These are phyloP conservation scores for Drosophila simulans DNA, from an alignment of 1,140 invertebrate species.

Conservation along the genomic window DNA sequence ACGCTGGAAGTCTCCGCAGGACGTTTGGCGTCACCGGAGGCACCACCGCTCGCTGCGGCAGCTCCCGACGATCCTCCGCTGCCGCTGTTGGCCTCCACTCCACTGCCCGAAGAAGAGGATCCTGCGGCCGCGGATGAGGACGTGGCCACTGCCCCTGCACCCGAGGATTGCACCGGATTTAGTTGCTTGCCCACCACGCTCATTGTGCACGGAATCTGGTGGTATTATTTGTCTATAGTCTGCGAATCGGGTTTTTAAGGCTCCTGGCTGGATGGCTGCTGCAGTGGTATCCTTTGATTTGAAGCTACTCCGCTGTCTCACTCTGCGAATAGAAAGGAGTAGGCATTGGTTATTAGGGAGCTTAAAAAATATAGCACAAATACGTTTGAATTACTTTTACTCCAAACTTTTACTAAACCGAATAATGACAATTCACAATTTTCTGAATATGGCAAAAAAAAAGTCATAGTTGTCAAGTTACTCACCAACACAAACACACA, in stretches of 20 bases:
- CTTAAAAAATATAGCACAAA: too few relatives aligned
- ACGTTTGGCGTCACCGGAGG: slow-evolving; percentile 35
- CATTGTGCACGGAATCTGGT: slow-evolving; percentile 29
- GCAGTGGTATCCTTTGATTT: slow-evolving; percentile 6
- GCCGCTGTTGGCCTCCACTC: slow-evolving; percentile 12
- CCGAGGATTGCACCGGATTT: slow-evolving; percentile 63
- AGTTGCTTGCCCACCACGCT: slow-evolving; percentile 76
- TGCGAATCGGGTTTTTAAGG: slow-evolving; percentile 19
- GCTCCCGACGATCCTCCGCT: slow-evolving; percentile 8
- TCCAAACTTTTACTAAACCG: too few relatives aligned
- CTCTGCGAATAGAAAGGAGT: background rate
- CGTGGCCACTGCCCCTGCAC: slow-evolving; percentile 20
- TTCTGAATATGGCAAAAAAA: too few relatives aligned
- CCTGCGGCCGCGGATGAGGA: slow-evolving; percentile 12
- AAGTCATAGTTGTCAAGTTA: background rate
- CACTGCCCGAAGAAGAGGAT: slow-evolving; percentile 4
- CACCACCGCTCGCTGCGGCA: slow-evolving; percentile 12
- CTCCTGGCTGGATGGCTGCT: slow-evolving; percentile 20
- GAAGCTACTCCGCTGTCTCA: slow-evolving; percentile 14
- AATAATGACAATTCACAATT: too few relatives aligned
- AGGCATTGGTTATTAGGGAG: too few relatives aligned
- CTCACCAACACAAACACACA: slow-evolving; percentile 29
- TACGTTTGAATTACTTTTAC: too few relatives aligned
- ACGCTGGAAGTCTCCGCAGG: slow-evolving; percentile 74
- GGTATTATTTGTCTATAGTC: slow-evolving; percentile 2